Evolutionary conservation across 2,888 invertebrate genomes (phyloP), one percentile per base, ranked within the genome.

Genomic region (Halictus ligatus): DNA sequence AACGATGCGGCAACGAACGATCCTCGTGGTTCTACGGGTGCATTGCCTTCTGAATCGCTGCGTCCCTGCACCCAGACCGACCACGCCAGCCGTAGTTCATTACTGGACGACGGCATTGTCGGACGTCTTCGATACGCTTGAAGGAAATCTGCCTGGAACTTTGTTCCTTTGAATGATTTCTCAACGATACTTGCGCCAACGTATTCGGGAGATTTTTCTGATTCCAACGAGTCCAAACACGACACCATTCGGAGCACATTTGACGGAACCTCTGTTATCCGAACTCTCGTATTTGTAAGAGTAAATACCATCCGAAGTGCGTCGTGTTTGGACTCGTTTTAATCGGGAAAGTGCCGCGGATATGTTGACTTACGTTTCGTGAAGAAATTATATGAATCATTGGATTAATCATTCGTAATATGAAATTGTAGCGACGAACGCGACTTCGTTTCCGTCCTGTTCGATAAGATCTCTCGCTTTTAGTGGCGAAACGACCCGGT

Each of bases 1-100:
- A 60, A 60, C 60, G 60, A 60, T 60, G 60, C 60, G 60, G 60
- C 60, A 60, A 60, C 58, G 12, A 60, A 60, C 60, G 60, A 60
- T 60, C 25, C 60, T 60, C 60, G 25, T 12, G 25, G n/a, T n/a
- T 21, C 58, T 58, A n/a, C 58, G 58, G 13, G 25, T 60, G 60
- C 60, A 25, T 54, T 25, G 60, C 25, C 60, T 60, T 13, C 60
- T 25, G 60, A 25, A 60, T n/a, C 43, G 43, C 43, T 43, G 54
- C 60, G 60, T 60, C 60, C 25, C 60, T 25, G 13, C 25, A 5
- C 6, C 25, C 13, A 25, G 58, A 8, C 0, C 25, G 0, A 60
- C 25, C 8, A 13, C 8, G 13, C 29, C n/a, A 5, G n/a, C n/a
- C 13, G 25, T 13, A 13, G 60, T 6, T 60, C 60, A 25, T 60